Conservation (phyloP, 2,113 vertebrate genomes). For the Haliaeetus leucogaster region DNA sequence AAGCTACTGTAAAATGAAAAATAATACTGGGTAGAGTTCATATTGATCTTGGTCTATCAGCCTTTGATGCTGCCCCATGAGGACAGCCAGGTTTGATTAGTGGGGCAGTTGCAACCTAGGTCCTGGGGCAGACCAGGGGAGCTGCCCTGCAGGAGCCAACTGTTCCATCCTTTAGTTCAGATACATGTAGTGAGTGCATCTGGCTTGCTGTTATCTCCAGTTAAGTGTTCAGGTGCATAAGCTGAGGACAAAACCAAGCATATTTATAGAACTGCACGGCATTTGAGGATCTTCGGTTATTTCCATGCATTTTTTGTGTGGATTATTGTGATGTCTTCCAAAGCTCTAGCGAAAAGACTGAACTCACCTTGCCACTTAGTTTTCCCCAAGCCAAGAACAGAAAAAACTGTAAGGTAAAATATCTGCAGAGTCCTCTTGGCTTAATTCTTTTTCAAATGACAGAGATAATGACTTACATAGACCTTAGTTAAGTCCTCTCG, state of each 20-base stretch:
- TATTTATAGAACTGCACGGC: background rate
- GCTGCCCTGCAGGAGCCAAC: background rate
- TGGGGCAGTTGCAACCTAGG: background rate
- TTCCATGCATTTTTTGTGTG: background rate
- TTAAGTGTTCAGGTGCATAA: background rate
- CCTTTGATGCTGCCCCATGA: background rate
- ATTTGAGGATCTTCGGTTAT: background rate
- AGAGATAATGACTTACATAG: constrained; percentile 31
- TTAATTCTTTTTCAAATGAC: background rate
- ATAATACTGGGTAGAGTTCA: background rate
- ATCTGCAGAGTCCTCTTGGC: background rate
- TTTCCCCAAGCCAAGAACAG: background rate
- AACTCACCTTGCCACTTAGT: background rate
- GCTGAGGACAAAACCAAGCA: background rate
- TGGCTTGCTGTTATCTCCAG: background rate
- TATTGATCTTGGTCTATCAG: background rate
- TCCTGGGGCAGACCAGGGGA: background rate
- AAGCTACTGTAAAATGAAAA: constrained; percentile 36
- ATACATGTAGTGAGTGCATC: accelerated
- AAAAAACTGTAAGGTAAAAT: background rate
- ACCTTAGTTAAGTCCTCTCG: constrained; percentile 18
- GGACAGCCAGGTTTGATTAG: background rate
- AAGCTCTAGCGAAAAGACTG: background rate
- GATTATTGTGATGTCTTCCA: background rate
- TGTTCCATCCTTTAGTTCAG: background rate